Percentiles rank a stretch among this genome's conserved stretches.
These are phyloP conservation scores for Isotomurus palustris DNA, from an alignment of 2,888 invertebrate species.

Conservation along the genomic window DNA sequence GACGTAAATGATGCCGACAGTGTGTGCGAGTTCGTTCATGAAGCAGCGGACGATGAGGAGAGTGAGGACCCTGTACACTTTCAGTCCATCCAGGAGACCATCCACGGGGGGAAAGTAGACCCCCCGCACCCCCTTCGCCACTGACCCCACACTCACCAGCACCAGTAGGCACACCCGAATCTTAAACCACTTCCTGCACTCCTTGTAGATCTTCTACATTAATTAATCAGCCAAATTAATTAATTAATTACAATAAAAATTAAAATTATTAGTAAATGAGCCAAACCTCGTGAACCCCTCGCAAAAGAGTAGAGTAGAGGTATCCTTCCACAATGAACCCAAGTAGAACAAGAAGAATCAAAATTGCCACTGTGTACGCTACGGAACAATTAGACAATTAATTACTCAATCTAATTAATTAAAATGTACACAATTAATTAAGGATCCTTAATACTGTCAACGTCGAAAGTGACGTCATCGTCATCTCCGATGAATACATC, in stretches of 20 bases:
- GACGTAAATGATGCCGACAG: constrained; percentile 21
- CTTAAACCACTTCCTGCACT: constrained; percentile 22
- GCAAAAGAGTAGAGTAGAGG: constrained; percentile 18
- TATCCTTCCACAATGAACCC: constrained; percentile 27
- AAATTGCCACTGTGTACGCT: constrained; percentile 17
- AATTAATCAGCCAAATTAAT: not conserved
- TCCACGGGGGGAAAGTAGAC: constrained; percentile 17
- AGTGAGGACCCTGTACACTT: constrained; percentile 20
- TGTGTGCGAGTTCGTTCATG: constrained; percentile 23
- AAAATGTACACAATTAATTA: not conserved
- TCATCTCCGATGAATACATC: constrained; percentile 12
- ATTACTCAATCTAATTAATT: constrained; percentile 1
- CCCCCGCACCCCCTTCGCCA: constrained; percentile 16
- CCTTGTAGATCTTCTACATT: constrained; percentile 18
- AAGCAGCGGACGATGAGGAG: constrained; percentile 17
- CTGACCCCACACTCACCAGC: constrained; percentile 12
- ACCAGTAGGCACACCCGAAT: constrained; percentile 6
- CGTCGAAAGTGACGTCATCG: constrained; percentile 8
- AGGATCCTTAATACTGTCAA: constrained; percentile 22
- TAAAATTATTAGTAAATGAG: not conserved
- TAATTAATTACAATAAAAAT: not conserved
- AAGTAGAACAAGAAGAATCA: constrained; percentile 15
- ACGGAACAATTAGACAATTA: too few species aligned
- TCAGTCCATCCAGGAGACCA: constrained; percentile 20
- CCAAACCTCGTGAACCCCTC: not conserved